Percentiles rank a stretch among this genome's conserved stretches.
Conservation (phyloP, 2,888 invertebrate genomes). For the Drepana falcataria region DNA sequence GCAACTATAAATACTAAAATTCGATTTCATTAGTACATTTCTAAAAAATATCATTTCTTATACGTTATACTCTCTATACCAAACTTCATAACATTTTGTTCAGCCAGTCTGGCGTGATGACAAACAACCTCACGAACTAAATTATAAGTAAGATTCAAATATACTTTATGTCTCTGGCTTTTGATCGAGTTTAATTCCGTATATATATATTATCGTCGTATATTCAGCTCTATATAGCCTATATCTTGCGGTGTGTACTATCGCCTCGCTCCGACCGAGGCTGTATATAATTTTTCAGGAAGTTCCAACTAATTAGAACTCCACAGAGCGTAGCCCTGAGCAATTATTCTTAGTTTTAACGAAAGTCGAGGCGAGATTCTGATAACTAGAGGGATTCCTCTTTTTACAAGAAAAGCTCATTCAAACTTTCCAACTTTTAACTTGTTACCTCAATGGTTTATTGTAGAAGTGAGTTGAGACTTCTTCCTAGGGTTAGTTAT, state of each 20-base stretch:
- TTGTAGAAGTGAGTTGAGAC: too few relatives aligned
- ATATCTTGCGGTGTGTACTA: background rate
- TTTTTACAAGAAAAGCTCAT: conserved; percentile 2
- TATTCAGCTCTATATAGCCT: conserved; percentile 17
- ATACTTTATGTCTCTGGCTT: too few relatives aligned
- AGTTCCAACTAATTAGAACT: conserved; percentile 45
- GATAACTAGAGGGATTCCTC: conserved; percentile 18
- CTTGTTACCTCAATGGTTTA: background rate
- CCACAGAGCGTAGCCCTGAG: conserved; percentile 15
- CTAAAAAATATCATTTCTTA: too few relatives aligned
- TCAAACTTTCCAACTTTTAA: background rate
- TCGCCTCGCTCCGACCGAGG: conserved; percentile 13
- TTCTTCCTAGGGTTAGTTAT: too few relatives aligned
- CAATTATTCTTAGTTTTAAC: conserved; percentile 45
- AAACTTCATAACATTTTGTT: too few relatives aligned
- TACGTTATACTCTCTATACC: too few relatives aligned
- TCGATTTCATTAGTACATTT: too few relatives aligned
- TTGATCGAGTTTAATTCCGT: background rate
- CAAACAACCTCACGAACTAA: too few relatives aligned
- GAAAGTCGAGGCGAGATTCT: conserved; percentile 19
- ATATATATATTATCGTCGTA: conserved; percentile 1
- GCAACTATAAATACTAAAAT: too few relatives aligned
- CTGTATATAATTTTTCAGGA: conserved; percentile 47
- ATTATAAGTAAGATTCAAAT: too few relatives aligned
- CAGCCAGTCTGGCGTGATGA: too few relatives aligned